These are phyloP conservation scores for Zygaena filipendulae DNA, from an alignment of 2,888 invertebrate genomes.

Conservation along the genomic window DNA sequence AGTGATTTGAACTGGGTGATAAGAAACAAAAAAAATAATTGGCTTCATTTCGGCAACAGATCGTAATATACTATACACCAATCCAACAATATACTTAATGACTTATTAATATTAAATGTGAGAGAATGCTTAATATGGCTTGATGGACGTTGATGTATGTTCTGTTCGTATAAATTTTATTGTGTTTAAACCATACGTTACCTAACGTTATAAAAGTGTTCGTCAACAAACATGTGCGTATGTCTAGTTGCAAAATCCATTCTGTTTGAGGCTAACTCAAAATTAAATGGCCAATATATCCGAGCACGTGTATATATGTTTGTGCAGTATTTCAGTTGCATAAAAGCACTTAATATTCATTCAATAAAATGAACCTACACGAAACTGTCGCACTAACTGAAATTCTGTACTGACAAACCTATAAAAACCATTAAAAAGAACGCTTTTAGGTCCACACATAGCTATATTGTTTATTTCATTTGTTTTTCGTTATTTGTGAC, in stretches of 20 bases:
- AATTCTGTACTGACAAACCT: conserved; percentile 41
- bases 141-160: conserved; percentile 41
- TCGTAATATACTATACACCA: conserved; percentile 53
- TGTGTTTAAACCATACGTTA: too few relatives aligned
- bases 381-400: conserved; percentile 32
- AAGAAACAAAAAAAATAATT: conserved; percentile 43
- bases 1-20: conserved; percentile 67
- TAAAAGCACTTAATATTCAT: conserved; percentile 1
- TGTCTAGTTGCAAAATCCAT: conserved; percentile 54
- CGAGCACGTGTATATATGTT: conserved; percentile 43
- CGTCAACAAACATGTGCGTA: conserved; percentile 44
- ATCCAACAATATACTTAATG: too few relatives aligned
- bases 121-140: conserved; percentile 51
- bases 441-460: conserved; percentile 66
- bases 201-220: conserved; percentile 61
- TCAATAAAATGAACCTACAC: too few relatives aligned
- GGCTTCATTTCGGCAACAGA: conserved; percentile 68
- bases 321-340: conserved; percentile 36
- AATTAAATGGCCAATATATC: conserved; percentile 46
- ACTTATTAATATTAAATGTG: conserved; percentile 33
- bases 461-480: conserved; percentile 57
- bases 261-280: conserved; percentile 41
- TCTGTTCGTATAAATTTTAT: too few relatives aligned
- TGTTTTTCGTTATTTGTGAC: conserved; percentile 47
- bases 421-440: conserved; percentile 44